phyloP scores from a whole-genome alignment of 1,140 invertebrate genomes.

The Asobara japonica region DNA sequence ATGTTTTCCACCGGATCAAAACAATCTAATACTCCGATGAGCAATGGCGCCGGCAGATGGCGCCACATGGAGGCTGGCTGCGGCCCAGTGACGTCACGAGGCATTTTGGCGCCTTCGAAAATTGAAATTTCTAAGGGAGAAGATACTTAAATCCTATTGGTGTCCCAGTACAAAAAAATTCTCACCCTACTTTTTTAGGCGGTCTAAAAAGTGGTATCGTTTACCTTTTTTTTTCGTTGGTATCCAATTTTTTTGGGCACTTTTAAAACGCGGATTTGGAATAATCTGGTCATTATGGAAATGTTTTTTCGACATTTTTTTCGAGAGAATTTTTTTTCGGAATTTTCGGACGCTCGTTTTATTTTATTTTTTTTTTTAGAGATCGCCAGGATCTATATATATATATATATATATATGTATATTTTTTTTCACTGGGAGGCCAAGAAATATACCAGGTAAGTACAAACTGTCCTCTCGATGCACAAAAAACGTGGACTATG shows the following conservation, averaged over 20 bases:
- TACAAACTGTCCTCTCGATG: neutral
- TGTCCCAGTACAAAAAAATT: neutral
- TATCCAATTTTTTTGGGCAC: neutral
- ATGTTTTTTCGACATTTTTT: neutral
- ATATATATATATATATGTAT: too few relatives aligned
- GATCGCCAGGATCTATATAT: neutral
- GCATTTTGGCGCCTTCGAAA: neutral
- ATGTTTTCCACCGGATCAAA: too few relatives aligned
- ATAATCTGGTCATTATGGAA: neutral
- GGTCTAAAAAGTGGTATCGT: slow-evolving; percentile 6
- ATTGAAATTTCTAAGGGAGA: neutral
- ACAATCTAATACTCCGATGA: too few relatives aligned
- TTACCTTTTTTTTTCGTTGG: neutral
- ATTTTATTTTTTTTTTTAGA: neutral
- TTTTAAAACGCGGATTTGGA: neutral
- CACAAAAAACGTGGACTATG: slow-evolving; percentile 6
- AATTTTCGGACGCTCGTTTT: neutral
- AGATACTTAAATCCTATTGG: neutral
- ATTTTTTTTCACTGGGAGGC: neutral
- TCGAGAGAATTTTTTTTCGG: neutral
- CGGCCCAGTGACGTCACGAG: too few relatives aligned
- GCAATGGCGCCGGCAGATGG: too few relatives aligned
- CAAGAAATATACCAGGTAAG: slow-evolving; percentile 8
- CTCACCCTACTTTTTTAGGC: neutral
- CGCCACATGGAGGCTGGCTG: too few relatives aligned